These are phyloP conservation scores for Probosciger aterrimus DNA, from an alignment of 2,113 vertebrate species.

Conservation along the genomic window DNA sequence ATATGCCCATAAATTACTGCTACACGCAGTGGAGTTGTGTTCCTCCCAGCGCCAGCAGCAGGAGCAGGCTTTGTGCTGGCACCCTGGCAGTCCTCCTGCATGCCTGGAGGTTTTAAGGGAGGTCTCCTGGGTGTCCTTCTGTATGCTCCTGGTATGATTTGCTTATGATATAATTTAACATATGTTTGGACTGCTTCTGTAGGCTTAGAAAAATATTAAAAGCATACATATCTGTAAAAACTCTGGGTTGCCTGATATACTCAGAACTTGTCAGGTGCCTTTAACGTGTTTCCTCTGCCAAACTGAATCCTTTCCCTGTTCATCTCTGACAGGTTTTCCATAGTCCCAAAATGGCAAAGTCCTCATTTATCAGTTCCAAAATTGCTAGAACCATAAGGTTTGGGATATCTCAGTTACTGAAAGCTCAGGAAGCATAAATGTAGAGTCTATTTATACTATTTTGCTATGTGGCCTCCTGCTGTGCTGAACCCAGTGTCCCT, in stretches of 20 bases:
- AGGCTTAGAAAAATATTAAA: neutral
- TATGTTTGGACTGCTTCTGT: neutral
- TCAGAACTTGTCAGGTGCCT: neutral
- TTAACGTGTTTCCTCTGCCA: neutral
- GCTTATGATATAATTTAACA: neutral
- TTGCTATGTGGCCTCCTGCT: neutral
- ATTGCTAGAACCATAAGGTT: neutral
- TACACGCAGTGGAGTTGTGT: rapidly evolving
- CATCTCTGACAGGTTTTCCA: neutral
- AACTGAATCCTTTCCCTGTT: neutral
- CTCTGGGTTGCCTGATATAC: neutral
- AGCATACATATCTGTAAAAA: neutral
- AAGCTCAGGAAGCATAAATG: neutral
- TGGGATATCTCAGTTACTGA: neutral
- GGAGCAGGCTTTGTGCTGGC: neutral
- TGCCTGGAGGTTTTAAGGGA: neutral
- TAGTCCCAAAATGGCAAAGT: neutral
- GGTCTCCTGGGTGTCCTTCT: neutral
- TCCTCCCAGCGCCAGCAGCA: neutral
- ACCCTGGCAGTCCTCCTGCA: neutral
- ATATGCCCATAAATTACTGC: neutral
- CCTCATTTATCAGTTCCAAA: neutral
- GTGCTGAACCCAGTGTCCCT: neutral
- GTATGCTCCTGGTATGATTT: neutral
- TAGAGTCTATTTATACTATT: neutral